Evolutionary conservation across 2,113 vertebrate genomes (phyloP).

Genomic region (Deroptyus accipitrinus): DNA sequence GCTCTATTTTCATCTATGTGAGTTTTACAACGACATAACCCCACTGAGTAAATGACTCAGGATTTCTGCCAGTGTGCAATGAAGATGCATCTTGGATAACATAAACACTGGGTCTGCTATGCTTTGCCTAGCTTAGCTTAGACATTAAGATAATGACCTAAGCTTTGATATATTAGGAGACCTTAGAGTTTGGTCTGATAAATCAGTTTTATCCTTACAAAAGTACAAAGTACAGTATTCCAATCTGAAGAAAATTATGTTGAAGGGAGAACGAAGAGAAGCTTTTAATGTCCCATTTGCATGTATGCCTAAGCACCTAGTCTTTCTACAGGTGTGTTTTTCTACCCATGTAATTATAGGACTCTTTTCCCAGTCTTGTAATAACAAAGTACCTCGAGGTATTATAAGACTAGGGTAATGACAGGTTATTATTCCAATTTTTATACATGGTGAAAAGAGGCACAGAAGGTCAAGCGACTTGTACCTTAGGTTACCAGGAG

Average conservation of each 20-base stretch:
- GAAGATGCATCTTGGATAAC: neutral
- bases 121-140: slow-evolving; percentile 12
- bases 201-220: slow-evolving; percentile 32
- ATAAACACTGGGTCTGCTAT: neutral
- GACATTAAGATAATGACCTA: slow-evolving; percentile 8
- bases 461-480: slow-evolving; percentile 2
- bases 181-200: slow-evolving; percentile 18
- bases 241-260: slow-evolving; percentile 28
- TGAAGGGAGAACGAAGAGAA: slow-evolving; percentile 8
- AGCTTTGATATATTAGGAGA: slow-evolving; percentile 19
- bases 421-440: slow-evolving; percentile 21
- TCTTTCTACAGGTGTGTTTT: slow-evolving; percentile 43
- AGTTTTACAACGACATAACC: slow-evolving; percentile 5
- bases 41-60: neutral
- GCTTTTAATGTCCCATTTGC: slow-evolving; percentile 36
- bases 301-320: slow-evolving; percentile 28
- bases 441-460: neutral
- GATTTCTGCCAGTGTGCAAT: neutral
- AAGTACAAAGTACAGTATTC: slow-evolving; percentile 10
- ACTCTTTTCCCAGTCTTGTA: slow-evolving; percentile 20
- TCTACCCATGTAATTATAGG: slow-evolving; percentile 43
- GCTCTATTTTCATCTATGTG: neutral
- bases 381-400: slow-evolving; percentile 25
- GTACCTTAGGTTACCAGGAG: neutral
- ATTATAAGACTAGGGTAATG: slow-evolving; percentile 7